Conservation (phyloP, 2,797 vertebrate species). For the Nannoperca obscura region DNA sequence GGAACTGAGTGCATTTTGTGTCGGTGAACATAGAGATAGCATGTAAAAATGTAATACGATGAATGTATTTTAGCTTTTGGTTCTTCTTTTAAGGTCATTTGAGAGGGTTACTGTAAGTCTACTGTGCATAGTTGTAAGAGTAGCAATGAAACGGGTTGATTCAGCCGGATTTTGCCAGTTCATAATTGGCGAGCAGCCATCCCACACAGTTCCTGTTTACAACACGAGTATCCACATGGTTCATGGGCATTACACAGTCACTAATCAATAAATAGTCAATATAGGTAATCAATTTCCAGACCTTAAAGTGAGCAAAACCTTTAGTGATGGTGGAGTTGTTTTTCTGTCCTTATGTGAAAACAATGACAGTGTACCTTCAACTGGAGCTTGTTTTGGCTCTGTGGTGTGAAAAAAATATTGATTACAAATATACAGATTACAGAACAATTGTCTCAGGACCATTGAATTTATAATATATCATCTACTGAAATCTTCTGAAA, state of each 20-base stretch:
- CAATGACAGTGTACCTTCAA: neutral
- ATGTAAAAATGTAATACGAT: constrained; percentile 73
- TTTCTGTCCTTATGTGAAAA: constrained; percentile 46
- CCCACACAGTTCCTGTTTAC: constrained; percentile 61
- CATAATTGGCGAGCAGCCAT: constrained; percentile 32
- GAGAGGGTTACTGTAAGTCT: constrained; percentile 54
- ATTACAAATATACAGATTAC: constrained; percentile 14
- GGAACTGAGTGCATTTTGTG: constrained; percentile 61
- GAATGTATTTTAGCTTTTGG: constrained; percentile 74
- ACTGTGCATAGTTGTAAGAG: constrained; percentile 45
- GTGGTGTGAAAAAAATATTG: constrained; percentile 13
- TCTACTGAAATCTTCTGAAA: constrained; percentile 26
- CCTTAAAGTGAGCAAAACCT: constrained; percentile 30
- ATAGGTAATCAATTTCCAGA: constrained; percentile 24
- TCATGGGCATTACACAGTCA: constrained; percentile 59
- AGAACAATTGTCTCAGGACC: constrained; percentile 52
- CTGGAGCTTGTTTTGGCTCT: constrained; percentile 6
- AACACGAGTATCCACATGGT: constrained; percentile 44
- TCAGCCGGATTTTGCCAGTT: constrained; percentile 32
- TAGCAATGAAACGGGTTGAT: constrained; percentile 40
- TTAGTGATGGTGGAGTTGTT: neutral
- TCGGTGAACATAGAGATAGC: constrained; percentile 72
- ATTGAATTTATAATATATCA: constrained; percentile 34
- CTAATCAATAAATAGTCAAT: constrained; percentile 18
- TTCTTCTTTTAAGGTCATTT: constrained; percentile 44